Base-by-base conservation (phyloP, 2,888 invertebrate genomes). In the Orthosia gracilis region DNA sequence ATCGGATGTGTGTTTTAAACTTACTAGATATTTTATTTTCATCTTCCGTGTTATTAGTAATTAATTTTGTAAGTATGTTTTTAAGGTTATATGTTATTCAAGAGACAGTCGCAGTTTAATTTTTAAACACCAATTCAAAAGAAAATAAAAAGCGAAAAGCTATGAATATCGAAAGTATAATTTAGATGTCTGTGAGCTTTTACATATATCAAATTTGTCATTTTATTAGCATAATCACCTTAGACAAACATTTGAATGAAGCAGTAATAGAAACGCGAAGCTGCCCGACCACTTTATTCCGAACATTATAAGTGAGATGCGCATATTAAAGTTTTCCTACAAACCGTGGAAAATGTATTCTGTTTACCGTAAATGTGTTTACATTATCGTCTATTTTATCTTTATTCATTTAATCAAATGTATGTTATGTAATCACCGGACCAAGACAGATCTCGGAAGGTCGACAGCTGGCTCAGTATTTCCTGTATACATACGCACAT, bases 391-490 rank as follows among this genome's bases (percentile, higher is more conserved):
- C 76, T 66, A 52, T 78, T 73, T 83, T 80, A 82, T 78, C 69
- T 78, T 78, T 79, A 76, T 77, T 79, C 61, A 78, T 86, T 82
- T 83, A 71, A 50, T 66, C 78, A 74, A 84, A 82, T 70, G 73
- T 78, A 80, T 71, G 83, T 83, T 85, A 85, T 87, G 88, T 89
- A 91, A 91, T 89, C 88, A 87, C 76, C 89, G 81, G 84, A 90
- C 87, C 90, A 90, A 90, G 84, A 87, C 89, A 88, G 83, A 89
- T 91, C 86, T 91, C 82, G 90, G 92, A 94, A 94, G 94, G 94
- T 89, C 92, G 89, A 80, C 88, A 86, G 85, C 91, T 88, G 84
- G 81, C 69, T 76, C 58, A 83, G 67, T 84, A 89, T 91, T 94
- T 94, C 94, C 93, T 93, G 90, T 65, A 69, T 21, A 71, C 47